Evolutionary conservation across 2,113 vertebrate genomes (phyloP), one percentile per base, ranked within the genome.

Genomic region (Lasiurus cinereus): DNA sequence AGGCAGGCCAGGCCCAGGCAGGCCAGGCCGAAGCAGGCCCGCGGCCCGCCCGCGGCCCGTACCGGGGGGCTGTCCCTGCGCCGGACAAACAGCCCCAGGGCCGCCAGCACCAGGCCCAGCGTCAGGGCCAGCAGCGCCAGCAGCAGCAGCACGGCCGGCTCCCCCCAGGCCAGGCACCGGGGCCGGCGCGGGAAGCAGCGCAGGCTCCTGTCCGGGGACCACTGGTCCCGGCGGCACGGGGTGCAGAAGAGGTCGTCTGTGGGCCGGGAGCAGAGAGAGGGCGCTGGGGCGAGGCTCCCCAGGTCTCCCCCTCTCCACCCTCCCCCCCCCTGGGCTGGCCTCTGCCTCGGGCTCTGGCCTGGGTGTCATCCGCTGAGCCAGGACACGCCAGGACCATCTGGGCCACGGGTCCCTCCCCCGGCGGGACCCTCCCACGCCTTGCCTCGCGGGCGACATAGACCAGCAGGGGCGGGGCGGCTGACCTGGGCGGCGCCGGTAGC

Each of bases 181-280:
- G 98, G 98, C 15, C 19, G 77, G 48, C 99, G 99, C 13, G 87
- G 1, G 2, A 93, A 97, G 88, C 99, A 99, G 0, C 0, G 84
- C 0, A 93, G 98, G 97, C 99, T 99, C 6, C 92, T 89, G 0
- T 8, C 8, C 0, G 91, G 93, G 1, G 99, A 98, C 99, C 99
- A 99, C 74, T 99, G 97, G 3, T 98, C 85, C 1, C 13, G 0
- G 0, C 80, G 98, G 90, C 99, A 99, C 0, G 1, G 0, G 0
- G 95, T 97, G 90, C 99, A 99, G 77, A 96, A 88, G 88, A 98
- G 96, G 95, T 98, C 98, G 0, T 98, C 99, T 99, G 92, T 5
- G 66, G 22, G 18, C 43, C 0, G 15, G 3, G n/a, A 48, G 8
- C 39, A 39, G 56, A 12, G 31, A 54, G 29, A 18, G 39, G 56